Percentiles rank a stretch among this genome's conserved stretches.
These are phyloP conservation scores for Hydrolagus affinis DNA, from an alignment of 2,113 vertebrate species.

Conservation along the genomic window DNA sequence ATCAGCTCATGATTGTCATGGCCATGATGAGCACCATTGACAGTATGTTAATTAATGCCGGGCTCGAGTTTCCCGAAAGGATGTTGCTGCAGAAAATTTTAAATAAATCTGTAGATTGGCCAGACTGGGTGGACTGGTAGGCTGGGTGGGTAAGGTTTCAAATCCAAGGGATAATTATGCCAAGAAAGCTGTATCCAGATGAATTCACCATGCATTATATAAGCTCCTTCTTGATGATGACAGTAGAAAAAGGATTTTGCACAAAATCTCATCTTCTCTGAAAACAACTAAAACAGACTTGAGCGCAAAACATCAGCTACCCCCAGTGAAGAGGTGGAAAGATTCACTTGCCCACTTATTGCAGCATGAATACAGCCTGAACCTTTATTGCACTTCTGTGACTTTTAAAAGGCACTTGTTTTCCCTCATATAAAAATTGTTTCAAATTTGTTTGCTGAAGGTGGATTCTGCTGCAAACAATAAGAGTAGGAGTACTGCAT, in stretches of 20 bases:
- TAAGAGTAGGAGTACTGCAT: too few relatives aligned
- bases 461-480: too few relatives aligned
- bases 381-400: too few relatives aligned
- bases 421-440: too few relatives aligned
- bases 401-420: too few relatives aligned
- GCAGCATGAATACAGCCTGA: too few relatives aligned
- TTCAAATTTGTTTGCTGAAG: too few relatives aligned
- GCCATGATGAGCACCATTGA: background rate
- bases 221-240: background rate
- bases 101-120: background rate
- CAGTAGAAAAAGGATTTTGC: background rate
- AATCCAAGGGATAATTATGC: too few relatives aligned
- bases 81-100: background rate
- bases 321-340: background rate
- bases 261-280: background rate
- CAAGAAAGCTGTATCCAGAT: background rate
- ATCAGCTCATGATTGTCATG: background rate
- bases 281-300: background rate
- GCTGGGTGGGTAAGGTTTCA: background rate
- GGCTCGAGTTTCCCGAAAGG: background rate
- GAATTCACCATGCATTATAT: background rate
- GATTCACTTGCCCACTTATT: background rate
- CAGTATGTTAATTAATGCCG: background rate
- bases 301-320: background rate
- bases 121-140: background rate